phyloP scores from a whole-genome alignment of 2,888 invertebrate species.

The Trimorus sp. region DNA sequence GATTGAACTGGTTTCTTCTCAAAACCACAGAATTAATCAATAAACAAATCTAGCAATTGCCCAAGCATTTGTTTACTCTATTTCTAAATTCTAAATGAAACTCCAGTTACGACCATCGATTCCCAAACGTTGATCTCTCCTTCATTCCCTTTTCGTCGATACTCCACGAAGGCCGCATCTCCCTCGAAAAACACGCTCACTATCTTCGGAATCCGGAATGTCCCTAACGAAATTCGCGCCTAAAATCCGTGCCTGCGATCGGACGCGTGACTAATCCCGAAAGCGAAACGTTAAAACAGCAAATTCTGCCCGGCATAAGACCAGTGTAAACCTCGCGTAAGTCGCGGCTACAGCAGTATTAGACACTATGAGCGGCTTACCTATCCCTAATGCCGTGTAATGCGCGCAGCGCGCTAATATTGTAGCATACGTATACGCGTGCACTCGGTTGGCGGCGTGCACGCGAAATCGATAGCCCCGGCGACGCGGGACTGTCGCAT shows the following conservation, averaged over 20 bases:
- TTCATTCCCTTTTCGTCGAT: no score
- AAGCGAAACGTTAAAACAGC: constrained; percentile 32
- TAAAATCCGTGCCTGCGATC: neutral
- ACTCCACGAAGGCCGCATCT: no score
- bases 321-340: constrained; percentile 63
- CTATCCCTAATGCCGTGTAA: constrained; percentile 12
- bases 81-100: no score
- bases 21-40: no score
- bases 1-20: no score
- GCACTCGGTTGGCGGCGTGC: constrained; percentile 51
- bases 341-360: constrained; percentile 64
- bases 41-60: no score
- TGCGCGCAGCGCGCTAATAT: constrained; percentile 79
- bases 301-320: constrained; percentile 34
- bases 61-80: no score
- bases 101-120: no score
- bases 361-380: constrained; percentile 71
- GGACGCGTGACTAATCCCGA: constrained; percentile 6
- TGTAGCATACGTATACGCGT: constrained; percentile 65
- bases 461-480: constrained; percentile 74
- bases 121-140: no score
- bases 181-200: no score
- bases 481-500: constrained; percentile 71
- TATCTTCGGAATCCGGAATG: no score
- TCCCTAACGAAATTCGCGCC: neutral